phyloP scores from a whole-genome alignment of 2,888 invertebrate genomes.

The Agriopis marginaria region DNA sequence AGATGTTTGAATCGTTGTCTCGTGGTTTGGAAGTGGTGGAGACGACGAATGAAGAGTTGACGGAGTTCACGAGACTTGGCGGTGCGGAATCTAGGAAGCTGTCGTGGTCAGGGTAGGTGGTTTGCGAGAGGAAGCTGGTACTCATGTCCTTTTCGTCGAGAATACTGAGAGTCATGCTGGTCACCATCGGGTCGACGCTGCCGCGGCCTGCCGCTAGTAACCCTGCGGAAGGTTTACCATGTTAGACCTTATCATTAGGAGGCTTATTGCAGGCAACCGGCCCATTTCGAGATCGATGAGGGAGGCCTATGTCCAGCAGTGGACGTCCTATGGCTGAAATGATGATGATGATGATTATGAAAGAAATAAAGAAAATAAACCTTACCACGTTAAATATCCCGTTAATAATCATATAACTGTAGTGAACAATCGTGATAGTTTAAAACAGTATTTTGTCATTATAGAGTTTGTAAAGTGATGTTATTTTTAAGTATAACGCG shows the following conservation, averaged over 20 bases:
- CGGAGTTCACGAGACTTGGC: conserved; percentile 78
- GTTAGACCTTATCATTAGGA: neutral
- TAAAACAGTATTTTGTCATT: too few relatives aligned
- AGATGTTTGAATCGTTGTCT: conserved; percentile 70
- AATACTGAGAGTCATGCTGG: conserved; percentile 82
- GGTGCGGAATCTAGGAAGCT: conserved; percentile 80
- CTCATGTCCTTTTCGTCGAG: conserved; percentile 84
- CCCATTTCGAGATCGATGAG: too few relatives aligned
- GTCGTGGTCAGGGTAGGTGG: conserved; percentile 80
- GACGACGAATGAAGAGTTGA: conserved; percentile 77
- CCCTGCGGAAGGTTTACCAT: conserved; percentile 53
- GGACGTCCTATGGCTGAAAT: too few relatives aligned
- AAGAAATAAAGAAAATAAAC: too few relatives aligned
- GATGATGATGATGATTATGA: too few relatives aligned
- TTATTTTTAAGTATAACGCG: too few relatives aligned
- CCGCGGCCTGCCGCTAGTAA: conserved; percentile 70
- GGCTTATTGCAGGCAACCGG: too few relatives aligned
- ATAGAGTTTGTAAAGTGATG: too few relatives aligned
- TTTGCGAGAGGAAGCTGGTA: conserved; percentile 82
- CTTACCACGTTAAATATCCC: too few relatives aligned
- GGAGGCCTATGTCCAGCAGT: too few relatives aligned
- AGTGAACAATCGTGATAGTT: too few relatives aligned
- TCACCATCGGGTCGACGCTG: conserved; percentile 80
- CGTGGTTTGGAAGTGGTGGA: conserved; percentile 64
- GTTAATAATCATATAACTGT: too few relatives aligned